phyloP scores from a whole-genome alignment of 2,888 invertebrate species.

The Boloria euphrosyne region DNA sequence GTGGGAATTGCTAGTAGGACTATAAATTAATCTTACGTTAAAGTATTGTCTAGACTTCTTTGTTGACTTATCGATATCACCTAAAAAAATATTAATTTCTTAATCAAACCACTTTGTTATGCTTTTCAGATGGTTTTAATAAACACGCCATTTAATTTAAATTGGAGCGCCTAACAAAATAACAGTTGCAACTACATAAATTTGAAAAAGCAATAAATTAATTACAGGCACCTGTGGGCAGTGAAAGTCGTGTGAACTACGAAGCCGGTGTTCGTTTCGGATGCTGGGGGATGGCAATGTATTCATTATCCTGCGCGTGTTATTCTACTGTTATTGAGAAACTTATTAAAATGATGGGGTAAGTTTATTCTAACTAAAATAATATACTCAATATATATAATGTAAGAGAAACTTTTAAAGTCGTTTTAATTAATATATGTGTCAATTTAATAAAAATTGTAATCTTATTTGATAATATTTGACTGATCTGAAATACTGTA shows the following conservation, averaged over 20 bases:
- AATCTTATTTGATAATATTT: too few species aligned
- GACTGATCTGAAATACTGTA: too few species aligned
- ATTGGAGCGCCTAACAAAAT: conserved; percentile 21
- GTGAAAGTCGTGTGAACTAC: conserved; percentile 85
- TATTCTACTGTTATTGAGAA: conserved; percentile 95
- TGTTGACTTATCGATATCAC: too few species aligned
- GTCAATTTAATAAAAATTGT: too few species aligned
- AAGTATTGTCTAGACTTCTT: too few species aligned
- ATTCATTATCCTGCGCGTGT: conserved; percentile 95
- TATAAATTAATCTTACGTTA: too few species aligned
- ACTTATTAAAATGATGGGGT: conserved; percentile 85
- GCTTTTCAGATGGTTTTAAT: not conserved
- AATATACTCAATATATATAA: too few species aligned
- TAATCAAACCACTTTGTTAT: not conserved
- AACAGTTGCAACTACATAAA: conserved; percentile 14
- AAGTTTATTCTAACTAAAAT: not conserved
- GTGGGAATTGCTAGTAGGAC: too few species aligned
- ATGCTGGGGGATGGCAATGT: conserved; percentile 98
- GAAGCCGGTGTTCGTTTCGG: conserved; percentile 97
- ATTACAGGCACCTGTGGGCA: conserved; percentile 87
- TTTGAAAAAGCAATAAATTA: conserved; percentile 45
- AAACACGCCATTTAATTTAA: not conserved
- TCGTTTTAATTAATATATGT: too few species aligned
- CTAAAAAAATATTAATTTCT: too few species aligned
- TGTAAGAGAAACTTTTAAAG: too few species aligned